Evolutionary conservation across 2,113 vertebrate genomes (phyloP), one percentile per base, ranked within the genome.

Genomic region (Erpornis zantholeuca): DNA sequence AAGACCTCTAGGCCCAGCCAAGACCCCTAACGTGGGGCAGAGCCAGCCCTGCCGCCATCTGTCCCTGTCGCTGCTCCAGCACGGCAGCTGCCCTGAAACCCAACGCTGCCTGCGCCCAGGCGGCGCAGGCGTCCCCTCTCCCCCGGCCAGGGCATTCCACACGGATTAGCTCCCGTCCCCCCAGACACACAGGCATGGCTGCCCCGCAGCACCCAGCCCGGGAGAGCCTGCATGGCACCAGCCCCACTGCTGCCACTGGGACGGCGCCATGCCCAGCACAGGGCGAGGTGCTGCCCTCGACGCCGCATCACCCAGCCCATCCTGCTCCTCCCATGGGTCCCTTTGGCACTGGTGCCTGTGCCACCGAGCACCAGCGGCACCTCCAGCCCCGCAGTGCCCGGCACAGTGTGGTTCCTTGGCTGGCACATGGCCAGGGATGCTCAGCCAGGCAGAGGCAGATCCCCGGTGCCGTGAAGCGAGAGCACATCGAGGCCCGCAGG

Each of bases 51-150:
- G 72, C 80, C 17, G 0, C 95, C 86, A 96, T 95, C 96, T 96
- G 94, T 96, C 95, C 92, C 95, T 92, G 95, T 94, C 92, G 56
- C 69, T 93, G 95, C 86, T 86, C 61, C 86, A 23, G 89, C 49
- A 0, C 80, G 0, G 96, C 96, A 97, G 96, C 96, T 97, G 96
- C 94, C 96, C 88, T 94, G 96, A 95, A 97, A 96, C 92, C 92
- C 91, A 94, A 97, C 36, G 60, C 96, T 86, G 94, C 87, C 81
- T 78, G 87, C 82, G 1, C 92, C 89, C 91, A 40, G 79, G 88
- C 66, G 6, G 84, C 3, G 35, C 56, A 4, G 92, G 73, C 24
- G 57, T 76, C 92, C 91, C 91, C 76, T 93, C 88, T 86, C 87
- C 78, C 69, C 52, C 7, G 1, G 66, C 78, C 22, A 2, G 80